phyloP scores from a whole-genome alignment of 2,888 invertebrate species.

The Bombylius discolor region DNA sequence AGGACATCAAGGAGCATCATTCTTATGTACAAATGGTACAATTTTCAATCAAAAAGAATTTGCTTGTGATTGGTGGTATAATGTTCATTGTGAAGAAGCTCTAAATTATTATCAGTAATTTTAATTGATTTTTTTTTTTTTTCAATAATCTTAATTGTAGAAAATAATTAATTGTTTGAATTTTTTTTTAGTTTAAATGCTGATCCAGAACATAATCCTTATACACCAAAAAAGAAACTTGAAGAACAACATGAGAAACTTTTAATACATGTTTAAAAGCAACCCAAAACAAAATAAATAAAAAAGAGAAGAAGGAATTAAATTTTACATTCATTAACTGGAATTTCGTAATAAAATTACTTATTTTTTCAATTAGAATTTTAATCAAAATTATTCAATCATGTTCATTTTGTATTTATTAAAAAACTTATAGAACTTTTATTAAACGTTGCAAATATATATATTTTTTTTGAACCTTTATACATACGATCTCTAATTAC shows the following conservation, averaged over 20 bases:
- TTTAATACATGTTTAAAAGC: constrained; percentile 25
- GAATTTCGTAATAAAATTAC: too few relatives aligned
- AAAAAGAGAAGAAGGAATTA: too few relatives aligned
- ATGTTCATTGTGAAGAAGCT: constrained; percentile 71
- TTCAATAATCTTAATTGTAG: not conserved
- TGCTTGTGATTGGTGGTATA: constrained; percentile 87
- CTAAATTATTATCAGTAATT: constrained; percentile 55
- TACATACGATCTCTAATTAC: too few relatives aligned
- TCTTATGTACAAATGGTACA: constrained; percentile 77
- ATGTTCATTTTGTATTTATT: too few relatives aligned
- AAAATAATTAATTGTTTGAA: constrained; percentile 5
- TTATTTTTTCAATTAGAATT: too few relatives aligned
- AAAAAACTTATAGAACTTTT: too few relatives aligned
- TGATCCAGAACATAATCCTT: constrained; percentile 70
- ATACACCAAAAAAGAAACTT: constrained; percentile 57
- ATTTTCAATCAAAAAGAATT: constrained; percentile 77
- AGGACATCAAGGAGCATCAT: constrained; percentile 68
- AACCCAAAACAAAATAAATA: too few relatives aligned
- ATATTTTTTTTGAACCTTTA: too few relatives aligned
- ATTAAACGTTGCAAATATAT: too few relatives aligned
- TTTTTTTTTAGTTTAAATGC: constrained; percentile 53
- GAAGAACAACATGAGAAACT: constrained; percentile 36
- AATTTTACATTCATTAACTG: too few relatives aligned
- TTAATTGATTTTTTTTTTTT: not conserved
- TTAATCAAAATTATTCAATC: too few relatives aligned